Conservation (phyloP, 2,888 invertebrate species). For the Choreutis nemorana region DNA sequence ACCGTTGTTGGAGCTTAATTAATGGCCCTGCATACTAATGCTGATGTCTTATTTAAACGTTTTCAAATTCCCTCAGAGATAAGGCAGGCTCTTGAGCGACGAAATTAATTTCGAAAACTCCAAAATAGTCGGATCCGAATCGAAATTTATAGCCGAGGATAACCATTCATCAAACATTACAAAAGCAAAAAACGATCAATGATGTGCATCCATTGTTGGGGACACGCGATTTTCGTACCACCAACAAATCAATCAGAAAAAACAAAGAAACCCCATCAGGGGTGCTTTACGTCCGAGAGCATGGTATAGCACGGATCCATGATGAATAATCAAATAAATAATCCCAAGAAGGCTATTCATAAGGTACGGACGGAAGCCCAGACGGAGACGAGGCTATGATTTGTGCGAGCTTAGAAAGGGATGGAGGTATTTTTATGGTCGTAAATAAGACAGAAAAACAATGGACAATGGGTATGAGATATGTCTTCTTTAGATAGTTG, state of each 20-base stretch:
- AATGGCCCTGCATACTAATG: conserved; percentile 40
- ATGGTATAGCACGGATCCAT: conserved; percentile 55
- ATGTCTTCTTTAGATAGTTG: conserved; percentile 54
- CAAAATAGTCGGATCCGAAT: no score
- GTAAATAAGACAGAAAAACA: conserved; percentile 65
- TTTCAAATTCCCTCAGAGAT: conserved; percentile 14
- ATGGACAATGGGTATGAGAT: conserved; percentile 64
- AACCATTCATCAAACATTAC: background rate
- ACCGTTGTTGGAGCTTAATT: conserved; percentile 59
- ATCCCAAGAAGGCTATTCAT: conserved; percentile 62
- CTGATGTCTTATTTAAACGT: conserved; percentile 16
- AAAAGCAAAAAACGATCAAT: background rate
- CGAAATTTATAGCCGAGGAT: no score
- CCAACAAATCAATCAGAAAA: conserved; percentile 54
- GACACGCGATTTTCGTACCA: conserved; percentile 7
- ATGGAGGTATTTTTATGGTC: conserved; percentile 44
- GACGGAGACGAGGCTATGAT: conserved; percentile 25
- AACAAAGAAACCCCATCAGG: conserved; percentile 13
- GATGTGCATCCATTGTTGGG: background rate
- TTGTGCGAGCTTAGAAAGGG: conserved; percentile 24
- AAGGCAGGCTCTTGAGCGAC: no score
- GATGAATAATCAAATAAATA: conserved; percentile 66
- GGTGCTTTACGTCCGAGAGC: conserved; percentile 44
- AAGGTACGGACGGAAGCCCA: conserved; percentile 56
- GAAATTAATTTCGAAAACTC: no score